phyloP scores from a whole-genome alignment of 2,113 vertebrate genomes.

The Tor tambroides region DNA sequence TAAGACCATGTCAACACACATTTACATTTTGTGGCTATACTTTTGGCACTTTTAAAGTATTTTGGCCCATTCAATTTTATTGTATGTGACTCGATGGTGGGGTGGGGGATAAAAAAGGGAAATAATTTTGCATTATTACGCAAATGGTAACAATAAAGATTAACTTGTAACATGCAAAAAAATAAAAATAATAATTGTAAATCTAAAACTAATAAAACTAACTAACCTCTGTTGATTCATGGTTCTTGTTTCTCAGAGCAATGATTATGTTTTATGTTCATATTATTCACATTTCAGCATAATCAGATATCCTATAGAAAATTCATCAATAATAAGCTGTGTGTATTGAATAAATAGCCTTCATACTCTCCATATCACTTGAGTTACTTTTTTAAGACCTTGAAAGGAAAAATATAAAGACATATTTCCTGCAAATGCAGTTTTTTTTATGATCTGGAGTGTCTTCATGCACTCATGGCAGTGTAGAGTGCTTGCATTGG shows the following conservation, averaged over 20 bases:
- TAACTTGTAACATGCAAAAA: background rate
- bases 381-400: background rate
- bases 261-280: background rate
- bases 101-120: no score
- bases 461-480: background rate
- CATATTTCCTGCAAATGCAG: background rate
- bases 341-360: background rate
- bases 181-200: background rate
- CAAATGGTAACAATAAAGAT: background rate
- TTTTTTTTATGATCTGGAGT: conserved; percentile 1
- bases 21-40: background rate
- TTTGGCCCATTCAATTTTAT: background rate
- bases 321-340: background rate
- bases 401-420: background rate
- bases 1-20: no score
- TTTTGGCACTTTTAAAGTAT: background rate
- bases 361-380: background rate
- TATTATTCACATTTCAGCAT: background rate
- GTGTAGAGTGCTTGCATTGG: background rate
- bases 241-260: background rate
- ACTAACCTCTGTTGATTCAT: background rate
- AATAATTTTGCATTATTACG: background rate
- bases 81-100: background rate
- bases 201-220: background rate
- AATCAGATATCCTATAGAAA: background rate